Conservation (phyloP, 1,140 invertebrate species). For the Drosophila guanche region DNA sequence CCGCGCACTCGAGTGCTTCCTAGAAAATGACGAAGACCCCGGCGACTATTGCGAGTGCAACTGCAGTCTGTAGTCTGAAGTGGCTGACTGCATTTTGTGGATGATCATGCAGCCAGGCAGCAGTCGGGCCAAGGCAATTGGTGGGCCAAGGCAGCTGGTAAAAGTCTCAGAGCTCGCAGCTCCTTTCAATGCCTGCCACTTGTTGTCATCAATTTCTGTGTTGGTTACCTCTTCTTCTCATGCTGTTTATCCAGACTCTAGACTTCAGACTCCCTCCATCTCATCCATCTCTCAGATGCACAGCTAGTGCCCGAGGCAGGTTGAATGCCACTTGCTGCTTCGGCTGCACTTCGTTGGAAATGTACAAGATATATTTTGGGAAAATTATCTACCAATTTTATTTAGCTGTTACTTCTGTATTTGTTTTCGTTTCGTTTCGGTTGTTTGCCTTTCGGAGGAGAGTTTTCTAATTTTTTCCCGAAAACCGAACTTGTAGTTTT, state of each 20-base stretch:
- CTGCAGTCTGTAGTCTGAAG: conserved; percentile 59
- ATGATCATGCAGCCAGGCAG: conserved; percentile 65
- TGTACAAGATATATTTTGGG: conserved; percentile 29
- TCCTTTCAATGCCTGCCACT: conserved; percentile 77
- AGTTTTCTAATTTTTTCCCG: conserved; percentile 23
- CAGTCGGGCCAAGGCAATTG: conserved; percentile 43
- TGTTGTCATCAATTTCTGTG: conserved; percentile 76
- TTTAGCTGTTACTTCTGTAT: conserved; percentile 24
- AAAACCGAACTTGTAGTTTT: conserved; percentile 76
- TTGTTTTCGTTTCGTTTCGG: conserved; percentile 68
- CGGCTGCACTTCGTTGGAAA: conserved; percentile 70
- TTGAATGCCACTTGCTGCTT: conserved; percentile 59
- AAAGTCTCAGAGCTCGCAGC: conserved; percentile 43
- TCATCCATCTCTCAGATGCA: background rate
- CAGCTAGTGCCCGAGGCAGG: conserved; percentile 8
- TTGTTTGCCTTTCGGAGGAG: conserved; percentile 48
- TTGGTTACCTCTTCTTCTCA: conserved; percentile 27
- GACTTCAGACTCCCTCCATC: background rate
- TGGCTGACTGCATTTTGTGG: conserved; percentile 61
- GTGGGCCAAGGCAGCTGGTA: conserved; percentile 27
- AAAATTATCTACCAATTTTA: conserved; percentile 48
- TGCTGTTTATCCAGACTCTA: conserved; percentile 28
- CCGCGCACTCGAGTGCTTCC: conserved; percentile 71
- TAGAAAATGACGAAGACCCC: conserved; percentile 72
- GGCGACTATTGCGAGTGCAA: conserved; percentile 32